These are phyloP conservation scores for Pteromalus puparum DNA, from an alignment of 1,140 invertebrate genomes.

Conservation along the genomic window DNA sequence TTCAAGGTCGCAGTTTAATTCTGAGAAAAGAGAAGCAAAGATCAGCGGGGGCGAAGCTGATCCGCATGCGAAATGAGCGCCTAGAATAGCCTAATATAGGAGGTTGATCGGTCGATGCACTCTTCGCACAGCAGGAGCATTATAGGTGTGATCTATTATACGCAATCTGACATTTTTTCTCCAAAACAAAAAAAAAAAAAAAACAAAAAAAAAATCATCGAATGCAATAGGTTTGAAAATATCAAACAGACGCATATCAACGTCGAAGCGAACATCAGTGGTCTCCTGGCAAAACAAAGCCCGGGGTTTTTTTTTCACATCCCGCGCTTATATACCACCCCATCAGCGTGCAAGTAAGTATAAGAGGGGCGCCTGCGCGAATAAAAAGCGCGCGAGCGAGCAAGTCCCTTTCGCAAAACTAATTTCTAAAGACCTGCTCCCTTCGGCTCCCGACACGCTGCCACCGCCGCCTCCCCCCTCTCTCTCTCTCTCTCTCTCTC, in stretches of 20 bases:
- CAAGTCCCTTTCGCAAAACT: conserved; percentile 9
- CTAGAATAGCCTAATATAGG: too few relatives aligned
- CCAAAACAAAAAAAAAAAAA: too few relatives aligned
- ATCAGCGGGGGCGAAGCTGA: not conserved
- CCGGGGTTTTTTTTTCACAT: not conserved
- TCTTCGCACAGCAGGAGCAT: too few relatives aligned
- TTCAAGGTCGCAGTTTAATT: conserved; percentile 24
- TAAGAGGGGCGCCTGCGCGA: not conserved
- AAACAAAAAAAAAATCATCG: too few relatives aligned
- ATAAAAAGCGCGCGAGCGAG: not conserved
- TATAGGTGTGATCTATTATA: too few relatives aligned
- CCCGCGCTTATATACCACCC: not conserved
- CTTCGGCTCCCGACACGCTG: not conserved
- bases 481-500: too few relatives aligned
- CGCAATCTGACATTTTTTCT: too few relatives aligned
- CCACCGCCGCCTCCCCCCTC: too few relatives aligned
- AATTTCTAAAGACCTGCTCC: conserved; percentile 11
- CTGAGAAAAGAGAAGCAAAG: conserved; percentile 18
- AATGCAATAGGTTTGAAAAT: not conserved
- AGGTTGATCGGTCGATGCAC: too few relatives aligned
- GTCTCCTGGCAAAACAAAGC: not conserved
- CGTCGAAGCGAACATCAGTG: not conserved
- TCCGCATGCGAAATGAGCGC: conserved; percentile 27
- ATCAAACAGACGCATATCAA: not conserved
- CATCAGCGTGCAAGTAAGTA: not conserved